phyloP scores from a whole-genome alignment of 2,113 vertebrate genomes.

The Pangasianodon hypophthalmus region DNA sequence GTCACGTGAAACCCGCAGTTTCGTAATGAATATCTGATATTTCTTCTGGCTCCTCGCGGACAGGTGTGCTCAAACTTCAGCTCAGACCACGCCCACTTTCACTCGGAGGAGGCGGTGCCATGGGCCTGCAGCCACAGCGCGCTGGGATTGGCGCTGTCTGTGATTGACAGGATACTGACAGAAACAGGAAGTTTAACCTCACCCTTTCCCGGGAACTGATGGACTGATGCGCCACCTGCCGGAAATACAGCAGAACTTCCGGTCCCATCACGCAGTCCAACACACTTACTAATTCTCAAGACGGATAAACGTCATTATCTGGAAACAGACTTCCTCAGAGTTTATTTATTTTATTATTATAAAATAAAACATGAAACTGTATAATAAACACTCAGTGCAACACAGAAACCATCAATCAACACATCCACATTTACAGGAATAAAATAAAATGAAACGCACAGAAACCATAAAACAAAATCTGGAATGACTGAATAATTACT shows the following conservation, averaged over 20 bases:
- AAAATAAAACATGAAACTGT: too few relatives aligned
- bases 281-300: background rate
- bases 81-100: constrained; percentile 8
- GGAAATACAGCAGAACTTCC: background rate
- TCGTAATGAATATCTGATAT: background rate
- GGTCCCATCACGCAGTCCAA: background rate
- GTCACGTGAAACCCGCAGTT: background rate
- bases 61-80: constrained; percentile 4
- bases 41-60: background rate
- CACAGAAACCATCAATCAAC: too few relatives aligned
- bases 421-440: too few relatives aligned
- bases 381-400: too few relatives aligned
- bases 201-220: background rate
- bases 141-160: background rate
- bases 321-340: background rate
- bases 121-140: background rate
- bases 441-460: too few relatives aligned
- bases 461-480: too few relatives aligned
- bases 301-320: background rate
- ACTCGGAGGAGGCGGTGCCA: background rate
- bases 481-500: too few relatives aligned
- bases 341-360: too few relatives aligned
- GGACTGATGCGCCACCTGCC: background rate
- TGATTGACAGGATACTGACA: background rate
- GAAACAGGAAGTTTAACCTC: background rate